Conservation (phyloP, 2,888 invertebrate species). For the Rhimphoctona megacephalus region DNA sequence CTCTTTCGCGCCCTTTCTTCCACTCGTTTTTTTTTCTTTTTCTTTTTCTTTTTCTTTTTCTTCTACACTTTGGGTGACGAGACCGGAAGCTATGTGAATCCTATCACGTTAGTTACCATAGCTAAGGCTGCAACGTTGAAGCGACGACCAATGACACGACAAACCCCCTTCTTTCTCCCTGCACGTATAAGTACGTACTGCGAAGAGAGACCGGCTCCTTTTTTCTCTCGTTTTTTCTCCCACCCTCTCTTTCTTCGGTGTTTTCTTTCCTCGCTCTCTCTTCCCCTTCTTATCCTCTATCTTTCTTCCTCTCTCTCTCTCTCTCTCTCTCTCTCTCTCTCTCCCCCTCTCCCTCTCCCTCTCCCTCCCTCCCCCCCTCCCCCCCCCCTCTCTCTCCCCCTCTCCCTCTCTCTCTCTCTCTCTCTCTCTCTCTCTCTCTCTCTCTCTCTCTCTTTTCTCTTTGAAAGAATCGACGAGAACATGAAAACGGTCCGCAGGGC, state of each 20-base stretch:
- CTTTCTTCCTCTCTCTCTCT: slow-evolving; percentile 17
- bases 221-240: neutral
- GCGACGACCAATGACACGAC: slow-evolving; percentile 27
- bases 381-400: neutral
- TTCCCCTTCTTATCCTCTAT: no score
- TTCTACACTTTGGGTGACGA: slow-evolving; percentile 44
- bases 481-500: slow-evolving; percentile 63
- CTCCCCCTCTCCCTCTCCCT: neutral
- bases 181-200: neutral
- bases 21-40: neutral
- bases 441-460: slow-evolving; percentile 16
- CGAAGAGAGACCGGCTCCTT: neutral
- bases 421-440: neutral
- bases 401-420: slow-evolving; percentile 11
- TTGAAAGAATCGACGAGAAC: slow-evolving; percentile 52
- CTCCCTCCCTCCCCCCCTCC: slow-evolving; percentile 18
- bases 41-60: neutral
- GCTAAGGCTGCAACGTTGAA: slow-evolving; percentile 57
- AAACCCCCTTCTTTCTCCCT: neutral
- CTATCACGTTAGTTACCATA: slow-evolving; percentile 69
- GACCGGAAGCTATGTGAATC: slow-evolving; percentile 66
- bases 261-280: no score
- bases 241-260: slow-evolving; percentile 6
- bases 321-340: neutral
- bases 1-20: slow-evolving; percentile 6